Conservation (phyloP, 2,888 invertebrate genomes). For the Thecocarcelia acutangulata region DNA sequence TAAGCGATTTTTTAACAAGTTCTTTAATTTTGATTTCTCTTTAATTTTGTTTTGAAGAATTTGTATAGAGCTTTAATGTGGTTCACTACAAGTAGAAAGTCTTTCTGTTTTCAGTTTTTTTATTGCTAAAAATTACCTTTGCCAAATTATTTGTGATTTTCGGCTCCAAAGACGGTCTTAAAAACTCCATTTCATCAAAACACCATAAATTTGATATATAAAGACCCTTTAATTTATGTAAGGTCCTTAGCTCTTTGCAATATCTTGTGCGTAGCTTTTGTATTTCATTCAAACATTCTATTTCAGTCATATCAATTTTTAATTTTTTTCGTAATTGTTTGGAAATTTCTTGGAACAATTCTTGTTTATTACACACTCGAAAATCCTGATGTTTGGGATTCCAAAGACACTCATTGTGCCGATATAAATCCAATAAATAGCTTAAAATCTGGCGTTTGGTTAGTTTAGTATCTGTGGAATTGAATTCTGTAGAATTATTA, state of each 20-base stretch:
- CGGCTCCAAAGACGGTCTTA: constrained; percentile 74
- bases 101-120: not conserved
- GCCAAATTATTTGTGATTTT: constrained; percentile 74
- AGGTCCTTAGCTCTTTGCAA: constrained; percentile 75
- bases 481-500: too few species aligned
- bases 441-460: constrained; percentile 74
- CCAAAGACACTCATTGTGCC: constrained; percentile 74
- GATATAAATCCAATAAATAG: constrained; percentile 73
- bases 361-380: constrained; percentile 72
- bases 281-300: constrained; percentile 75
- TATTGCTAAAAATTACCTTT: constrained; percentile 71
- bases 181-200: constrained; percentile 77
- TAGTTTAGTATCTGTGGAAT: not conserved
- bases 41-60: too few species aligned
- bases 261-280: constrained; percentile 76
- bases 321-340: constrained; percentile 72
- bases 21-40: too few species aligned
- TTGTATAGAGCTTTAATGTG: too few species aligned
- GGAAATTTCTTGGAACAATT: constrained; percentile 72
- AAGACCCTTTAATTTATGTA: constrained; percentile 75
- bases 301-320: constrained; percentile 72
- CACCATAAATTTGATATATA: constrained; percentile 78
- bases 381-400: constrained; percentile 75
- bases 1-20: too few species aligned
- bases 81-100: too few species aligned